Conservation (phyloP, 1,140 invertebrate species). For the Scaptomyza graminum region DNA sequence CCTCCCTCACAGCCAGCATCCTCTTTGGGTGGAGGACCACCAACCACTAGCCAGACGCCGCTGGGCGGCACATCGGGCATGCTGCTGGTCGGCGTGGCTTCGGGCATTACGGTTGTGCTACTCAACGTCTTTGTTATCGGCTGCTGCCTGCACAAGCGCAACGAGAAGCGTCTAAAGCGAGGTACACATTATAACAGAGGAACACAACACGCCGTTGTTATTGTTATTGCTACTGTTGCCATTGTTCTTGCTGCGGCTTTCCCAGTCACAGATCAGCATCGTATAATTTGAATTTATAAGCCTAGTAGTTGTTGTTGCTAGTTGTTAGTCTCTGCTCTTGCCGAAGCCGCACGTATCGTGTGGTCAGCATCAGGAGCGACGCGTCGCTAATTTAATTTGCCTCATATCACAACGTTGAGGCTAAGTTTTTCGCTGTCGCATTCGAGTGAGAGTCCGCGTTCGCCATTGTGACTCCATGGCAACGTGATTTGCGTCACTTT, state of each 20-base stretch:
- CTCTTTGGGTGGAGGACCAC: slow-evolving; percentile 84
- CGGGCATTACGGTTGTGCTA: slow-evolving; percentile 89
- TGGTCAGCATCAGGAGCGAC: slow-evolving; percentile 44
- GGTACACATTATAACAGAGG: slow-evolving; percentile 59
- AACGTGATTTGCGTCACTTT: slow-evolving; percentile 77
- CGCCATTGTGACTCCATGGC: slow-evolving; percentile 45
- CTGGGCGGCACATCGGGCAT: slow-evolving; percentile 87
- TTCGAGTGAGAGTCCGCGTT: neutral
- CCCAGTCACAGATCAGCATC: neutral
- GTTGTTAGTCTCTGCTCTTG: neutral
- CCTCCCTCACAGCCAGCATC: slow-evolving; percentile 84
- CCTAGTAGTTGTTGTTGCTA: too few relatives aligned
- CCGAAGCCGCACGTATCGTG: slow-evolving; percentile 27
- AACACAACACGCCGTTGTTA: slow-evolving; percentile 26
- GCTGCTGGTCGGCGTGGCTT: slow-evolving; percentile 89
- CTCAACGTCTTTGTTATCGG: slow-evolving; percentile 94
- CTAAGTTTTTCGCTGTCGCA: slow-evolving; percentile 5
- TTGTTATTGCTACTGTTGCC: slow-evolving; percentile 29
- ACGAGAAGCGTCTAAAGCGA: slow-evolving; percentile 89
- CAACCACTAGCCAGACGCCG: slow-evolving; percentile 79
- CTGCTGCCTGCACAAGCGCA: slow-evolving; percentile 92
- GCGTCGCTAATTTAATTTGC: slow-evolving; percentile 77
- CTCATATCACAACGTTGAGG: slow-evolving; percentile 56
- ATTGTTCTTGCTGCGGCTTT: slow-evolving; percentile 14
- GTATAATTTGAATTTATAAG: slow-evolving; percentile 15